phyloP scores from a whole-genome alignment of 1,140 invertebrate genomes.

The Catajapyx aquilonaris region DNA sequence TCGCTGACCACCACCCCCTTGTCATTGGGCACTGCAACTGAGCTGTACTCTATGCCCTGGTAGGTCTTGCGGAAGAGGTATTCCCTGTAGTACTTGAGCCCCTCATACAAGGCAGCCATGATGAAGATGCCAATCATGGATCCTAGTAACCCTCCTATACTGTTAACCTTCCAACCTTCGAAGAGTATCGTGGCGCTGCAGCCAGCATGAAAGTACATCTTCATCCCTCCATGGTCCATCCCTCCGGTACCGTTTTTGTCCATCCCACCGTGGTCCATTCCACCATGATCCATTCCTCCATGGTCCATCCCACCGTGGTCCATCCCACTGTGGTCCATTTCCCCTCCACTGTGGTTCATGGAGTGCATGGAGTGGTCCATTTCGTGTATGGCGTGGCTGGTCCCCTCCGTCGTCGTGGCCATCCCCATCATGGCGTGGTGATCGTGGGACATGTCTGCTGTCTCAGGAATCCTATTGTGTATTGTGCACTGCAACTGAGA shows the following conservation, averaged over 20 bases:
- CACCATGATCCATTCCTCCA: not conserved
- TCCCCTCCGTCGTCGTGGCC: too few species aligned
- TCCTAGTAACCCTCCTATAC: conserved; percentile 47
- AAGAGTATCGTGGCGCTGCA: conserved; percentile 46
- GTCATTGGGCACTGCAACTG: conserved; percentile 44
- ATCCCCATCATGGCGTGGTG: too few species aligned
- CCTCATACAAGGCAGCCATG: conserved; percentile 69
- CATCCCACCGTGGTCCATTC: not conserved
- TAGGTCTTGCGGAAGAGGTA: conserved; percentile 65
- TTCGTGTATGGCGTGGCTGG: too few species aligned
- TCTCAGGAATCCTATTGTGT: too few species aligned
- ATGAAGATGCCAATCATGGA: conserved; percentile 71
- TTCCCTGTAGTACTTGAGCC: conserved; percentile 70
- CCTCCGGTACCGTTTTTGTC: not conserved
- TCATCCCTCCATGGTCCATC: not conserved
- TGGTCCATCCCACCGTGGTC: not conserved
- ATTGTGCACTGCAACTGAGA: too few species aligned
- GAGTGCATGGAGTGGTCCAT: too few species aligned
- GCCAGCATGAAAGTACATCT: conserved; percentile 62
- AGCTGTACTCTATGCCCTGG: conserved; percentile 39
- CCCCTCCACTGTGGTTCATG: too few species aligned
- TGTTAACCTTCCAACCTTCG: conserved; percentile 49
- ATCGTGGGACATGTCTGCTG: too few species aligned
- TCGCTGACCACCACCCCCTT: conserved; percentile 36
- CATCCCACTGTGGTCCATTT: not conserved